Evolutionary conservation across 2,113 vertebrate species (phyloP).

Genomic region (Phyllostomus hastatus): DNA sequence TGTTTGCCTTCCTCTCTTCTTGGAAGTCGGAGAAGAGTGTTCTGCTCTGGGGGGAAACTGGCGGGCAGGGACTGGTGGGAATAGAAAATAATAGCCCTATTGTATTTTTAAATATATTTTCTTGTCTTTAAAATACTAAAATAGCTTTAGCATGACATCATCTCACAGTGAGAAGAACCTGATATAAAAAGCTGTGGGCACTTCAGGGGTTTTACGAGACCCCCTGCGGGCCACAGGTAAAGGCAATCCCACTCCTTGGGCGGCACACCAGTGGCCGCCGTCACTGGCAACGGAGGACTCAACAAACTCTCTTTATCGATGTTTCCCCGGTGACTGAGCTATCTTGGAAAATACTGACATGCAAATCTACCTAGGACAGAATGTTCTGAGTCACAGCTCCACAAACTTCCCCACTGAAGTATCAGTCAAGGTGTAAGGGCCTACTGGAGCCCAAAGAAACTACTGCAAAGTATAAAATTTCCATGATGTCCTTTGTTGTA

Average conservation of each 20-base stretch:
- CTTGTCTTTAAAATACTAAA: constrained; percentile 32
- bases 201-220: not conserved
- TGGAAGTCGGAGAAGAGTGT: not conserved
- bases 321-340: constrained; percentile 12
- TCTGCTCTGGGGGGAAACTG: not conserved
- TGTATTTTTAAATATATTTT: not conserved
- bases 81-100: not conserved
- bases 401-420: constrained; percentile 3
- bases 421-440: not conserved
- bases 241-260: not conserved
- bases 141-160: not conserved
- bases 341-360: constrained; percentile 25
- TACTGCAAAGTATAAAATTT: not conserved
- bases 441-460: not conserved
- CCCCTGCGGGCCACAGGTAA: not conserved
- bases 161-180: constrained; percentile 5
- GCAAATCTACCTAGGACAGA: constrained; percentile 42
- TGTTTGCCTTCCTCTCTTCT: not conserved
- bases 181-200: not conserved
- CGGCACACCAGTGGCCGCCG: not conserved
- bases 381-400: not conserved
- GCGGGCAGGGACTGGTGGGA: not conserved
- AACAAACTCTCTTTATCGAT: not conserved
- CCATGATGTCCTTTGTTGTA: not conserved
- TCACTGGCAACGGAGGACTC: not conserved